Evolutionary conservation across 1,140 invertebrate species (phyloP), one percentile per base, ranked within the genome.

Genomic region (Temnothorax curvispinosus): DNA sequence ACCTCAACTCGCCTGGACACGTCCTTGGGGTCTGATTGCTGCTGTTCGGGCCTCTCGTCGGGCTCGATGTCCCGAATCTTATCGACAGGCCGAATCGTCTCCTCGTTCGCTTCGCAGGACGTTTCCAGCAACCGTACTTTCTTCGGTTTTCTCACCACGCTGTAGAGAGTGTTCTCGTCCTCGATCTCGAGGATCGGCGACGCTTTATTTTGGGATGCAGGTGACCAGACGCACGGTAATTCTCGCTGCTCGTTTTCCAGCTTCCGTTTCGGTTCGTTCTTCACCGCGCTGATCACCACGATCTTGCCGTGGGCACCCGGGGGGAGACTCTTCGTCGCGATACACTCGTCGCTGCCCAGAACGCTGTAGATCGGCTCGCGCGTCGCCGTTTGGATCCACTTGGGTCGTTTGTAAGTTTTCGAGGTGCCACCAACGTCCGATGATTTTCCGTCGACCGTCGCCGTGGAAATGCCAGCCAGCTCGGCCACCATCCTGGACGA

Each of bases 291-390:
- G 64, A 93, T 93, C 27, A 91, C 69, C 32, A 92, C 87, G 32
- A 89, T 87, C 47, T 89, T 91, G 27, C 69, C 62, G 2, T 65
- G 71, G 8, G 54, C 13, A 11, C 50, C n/a, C 4, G 8, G 0
- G 1, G 80, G 54, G 8, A 71, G 3, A 32, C 32, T 58, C 9
- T 21, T 60, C 1, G 4, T 13, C 18, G 8, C 32, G 5, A 18
- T 5, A 0, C 47, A 21, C 0, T 90, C 80, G 56, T 86, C 54
- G 18, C 82, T 67, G 15, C 92, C 92, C 0, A 94, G 64, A 44
- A 94, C 76, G 32, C 91, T 93, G 71, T 94, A 94, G 32, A 93
- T 92, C 72, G 91, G 91, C 35, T 94, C 92, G 7, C 90, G 90
- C 0, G 90, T 94, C 27, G 93, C 91, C 5, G 88, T 60, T 47